Percentiles rank a stretch among this genome's conserved stretches.
phyloP scores from a whole-genome alignment of 2,888 invertebrate genomes.

The Xylocampa areola region DNA sequence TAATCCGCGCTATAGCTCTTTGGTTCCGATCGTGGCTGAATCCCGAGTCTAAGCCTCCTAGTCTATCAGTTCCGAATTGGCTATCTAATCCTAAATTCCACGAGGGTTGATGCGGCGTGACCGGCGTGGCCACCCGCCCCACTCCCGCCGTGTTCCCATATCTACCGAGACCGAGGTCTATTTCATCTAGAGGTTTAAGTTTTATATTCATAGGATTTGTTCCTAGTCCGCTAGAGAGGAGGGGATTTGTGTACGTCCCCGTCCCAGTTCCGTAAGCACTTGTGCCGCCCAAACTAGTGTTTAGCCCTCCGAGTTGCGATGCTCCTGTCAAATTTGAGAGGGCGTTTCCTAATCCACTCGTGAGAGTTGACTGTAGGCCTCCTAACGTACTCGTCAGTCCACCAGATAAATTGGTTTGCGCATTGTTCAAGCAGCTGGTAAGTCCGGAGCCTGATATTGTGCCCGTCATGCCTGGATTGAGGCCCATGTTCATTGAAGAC shows the following conservation, averaged over 20 bases:
- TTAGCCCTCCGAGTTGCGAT: conserved; percentile 81
- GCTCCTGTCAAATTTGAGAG: conserved; percentile 81
- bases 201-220: conserved; percentile 91
- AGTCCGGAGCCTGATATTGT: conserved; percentile 85
- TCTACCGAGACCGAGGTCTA: conserved; percentile 91
- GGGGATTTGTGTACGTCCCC: conserved; percentile 92
- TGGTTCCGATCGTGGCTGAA: conserved; percentile 90
- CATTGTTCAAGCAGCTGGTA: conserved; percentile 84
- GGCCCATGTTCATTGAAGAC: conserved; percentile 80
- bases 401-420: conserved; percentile 82
- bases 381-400: conserved; percentile 82
- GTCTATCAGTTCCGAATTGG: conserved; percentile 90
- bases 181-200: conserved; percentile 93
- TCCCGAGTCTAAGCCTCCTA: conserved; percentile 88
- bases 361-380: conserved; percentile 82
- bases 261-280: conserved; percentile 79
- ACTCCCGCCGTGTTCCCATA: conserved; percentile 85
- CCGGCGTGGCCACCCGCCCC: conserved; percentile 91
- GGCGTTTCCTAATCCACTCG: conserved; percentile 82
- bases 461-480: conserved; percentile 85
- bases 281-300: conserved; percentile 80
- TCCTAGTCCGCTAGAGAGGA: conserved; percentile 90
- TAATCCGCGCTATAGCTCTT: conserved; percentile 88
- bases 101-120: conserved; percentile 90
- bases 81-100: conserved; percentile 91